Base-by-base conservation (phyloP, 1,140 invertebrate species). In the Ceratoteleas bidentatus region DNA sequence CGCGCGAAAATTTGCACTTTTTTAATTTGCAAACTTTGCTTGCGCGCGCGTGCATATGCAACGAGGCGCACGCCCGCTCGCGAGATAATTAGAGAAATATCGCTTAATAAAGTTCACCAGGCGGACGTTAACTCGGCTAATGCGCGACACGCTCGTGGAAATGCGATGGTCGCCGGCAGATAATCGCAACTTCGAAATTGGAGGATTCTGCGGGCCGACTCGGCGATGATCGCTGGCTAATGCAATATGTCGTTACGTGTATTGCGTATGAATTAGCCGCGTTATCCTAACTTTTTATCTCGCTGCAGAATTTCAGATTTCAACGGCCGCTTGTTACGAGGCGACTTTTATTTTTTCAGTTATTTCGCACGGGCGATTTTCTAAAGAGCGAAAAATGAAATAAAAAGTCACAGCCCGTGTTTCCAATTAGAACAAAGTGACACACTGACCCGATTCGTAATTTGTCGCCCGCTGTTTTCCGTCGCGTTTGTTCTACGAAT, bases 41-140 rank as follows among this genome's bases (percentile, higher is more conserved):
- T n/a, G n/a, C 11, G 49, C 61, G 43, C 62, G 32, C 53, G 56
- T 69, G 66, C 72, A 52, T 72, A 81, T 72, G 81, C 75, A 75
- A 75, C 50, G 53, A 43, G 53, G 16, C 50, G 62, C 68, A 24
- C 9, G 53, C 45, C 47, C 81, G 73, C 75, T 66, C 70, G 68
- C 72, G 77, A 87, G 89, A 91, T 91, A 90, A 91, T 91, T 91
- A 90, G 88, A 89, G 90, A 90, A 91, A 90, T 90, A 91, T 90
- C 87, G 86, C 84, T 89, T 87, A 85, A 89, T 89, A 88, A 88
- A 90, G 85, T 88, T 89, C 56, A 72, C 54, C 62, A 62, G 58
- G 78, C 86, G 70, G 69, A 86, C 83, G 61, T 83, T 78, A 78
- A 70, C 73, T 79, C 57, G 60, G 60, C 53, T 68, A 73, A 83